Evolutionary conservation across 2,888 invertebrate species (phyloP).

Genomic region (Ptychoptera albimana): DNA sequence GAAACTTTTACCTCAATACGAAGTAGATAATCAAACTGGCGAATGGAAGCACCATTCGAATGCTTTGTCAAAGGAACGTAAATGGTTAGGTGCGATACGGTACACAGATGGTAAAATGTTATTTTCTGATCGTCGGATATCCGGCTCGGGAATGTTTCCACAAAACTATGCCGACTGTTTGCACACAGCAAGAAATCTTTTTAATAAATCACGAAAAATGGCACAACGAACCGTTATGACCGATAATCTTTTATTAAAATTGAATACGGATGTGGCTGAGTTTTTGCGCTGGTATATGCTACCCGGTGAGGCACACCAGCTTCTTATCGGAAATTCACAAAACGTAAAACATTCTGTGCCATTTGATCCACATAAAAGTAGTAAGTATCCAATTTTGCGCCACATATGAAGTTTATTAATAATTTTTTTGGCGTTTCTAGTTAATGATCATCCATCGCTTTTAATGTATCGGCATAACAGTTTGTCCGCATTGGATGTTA

Average conservation of each 20-base stretch:
- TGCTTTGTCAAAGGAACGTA: slow-evolving; percentile 61
- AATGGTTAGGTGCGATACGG: slow-evolving; percentile 63
- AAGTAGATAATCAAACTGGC: slow-evolving; percentile 73
- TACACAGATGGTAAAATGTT: slow-evolving; percentile 62
- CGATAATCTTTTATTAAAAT: slow-evolving; percentile 32
- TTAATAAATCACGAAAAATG: slow-evolving; percentile 58
- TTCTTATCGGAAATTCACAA: slow-evolving; percentile 53
- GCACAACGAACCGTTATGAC: slow-evolving; percentile 57
- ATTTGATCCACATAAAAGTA: slow-evolving; percentile 46
- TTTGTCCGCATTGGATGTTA: slow-evolving; percentile 47
- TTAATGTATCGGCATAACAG: slow-evolving; percentile 48
- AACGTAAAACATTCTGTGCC: slow-evolving; percentile 64
- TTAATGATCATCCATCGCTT: slow-evolving; percentile 30
- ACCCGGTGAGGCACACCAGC: slow-evolving; percentile 70
- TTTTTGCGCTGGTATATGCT: slow-evolving; percentile 76
- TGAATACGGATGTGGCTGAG: slow-evolving; percentile 27
- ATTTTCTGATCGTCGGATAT: slow-evolving; percentile 51
- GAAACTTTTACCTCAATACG: slow-evolving; percentile 76
- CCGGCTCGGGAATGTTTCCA: slow-evolving; percentile 55
- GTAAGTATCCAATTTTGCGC: background rate
- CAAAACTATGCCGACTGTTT: slow-evolving; percentile 61
- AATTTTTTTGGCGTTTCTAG: background rate
- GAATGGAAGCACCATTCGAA: slow-evolving; percentile 80
- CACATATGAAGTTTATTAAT: background rate
- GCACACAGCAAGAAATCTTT: slow-evolving; percentile 61